Evolutionary conservation across 2,113 vertebrate species (phyloP), one percentile per base, ranked within the genome.

Genomic region (Miniopterus natalensis): DNA sequence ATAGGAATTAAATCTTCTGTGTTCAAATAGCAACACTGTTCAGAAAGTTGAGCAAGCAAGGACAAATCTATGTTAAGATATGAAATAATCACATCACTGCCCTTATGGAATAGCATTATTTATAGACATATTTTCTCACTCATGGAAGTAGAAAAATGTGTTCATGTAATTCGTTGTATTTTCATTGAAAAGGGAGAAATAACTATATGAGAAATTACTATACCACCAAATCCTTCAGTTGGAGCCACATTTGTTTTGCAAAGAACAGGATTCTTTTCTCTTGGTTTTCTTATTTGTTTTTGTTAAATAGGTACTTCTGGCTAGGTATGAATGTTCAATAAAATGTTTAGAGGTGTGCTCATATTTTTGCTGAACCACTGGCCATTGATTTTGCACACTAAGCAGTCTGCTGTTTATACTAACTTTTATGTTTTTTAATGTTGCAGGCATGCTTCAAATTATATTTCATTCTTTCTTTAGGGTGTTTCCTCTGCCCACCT

Each of bases 401-500:
- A 80, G 6, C 49, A 65, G 25, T 12, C 66, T 47, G n/a, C 20
- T 77, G 29, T 17, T n/a, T 81, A 77, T 90, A 51, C 51, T 94
- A n/a, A 36, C 65, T 83, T 92, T 70, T 36, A 21, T 57, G 8
- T 81, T 92, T 73, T 81, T 49, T 92, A 78, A 45, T 63, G 20
- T 86, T 92, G 36, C 27, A 21, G 65, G 21, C 55, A 11, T 83
- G 47, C 61, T 96, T 92, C 45, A 70, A 70, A 70, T 86, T 93
- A 14, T 27, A 40, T 86, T 92, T 89, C 53, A 55, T 59, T 61
- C 27, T 73, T 83, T 84, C 17, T 80, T 84, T 61, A 63, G 75
- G 61, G 10, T n/a, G 23, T 74, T 86, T 84, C 66, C 94, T 84
- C 80, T 80, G 29, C 66, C 17, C 77, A 0, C 61, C 10, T 92